Conservation (phyloP, 2,888 invertebrate species). For the Muscina levida region DNA sequence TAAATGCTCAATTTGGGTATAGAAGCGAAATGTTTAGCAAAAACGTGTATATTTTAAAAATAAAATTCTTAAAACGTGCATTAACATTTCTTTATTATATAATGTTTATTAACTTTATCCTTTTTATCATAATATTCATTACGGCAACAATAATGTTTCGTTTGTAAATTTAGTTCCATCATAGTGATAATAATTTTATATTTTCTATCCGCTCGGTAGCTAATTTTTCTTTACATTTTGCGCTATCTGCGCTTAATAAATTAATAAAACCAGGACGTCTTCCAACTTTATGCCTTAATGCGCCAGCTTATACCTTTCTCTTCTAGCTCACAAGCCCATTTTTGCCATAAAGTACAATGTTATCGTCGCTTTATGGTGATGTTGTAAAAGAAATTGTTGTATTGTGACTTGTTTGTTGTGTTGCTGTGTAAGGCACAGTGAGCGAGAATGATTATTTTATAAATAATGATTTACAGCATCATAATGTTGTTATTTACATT, state of each 20-base stretch:
- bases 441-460: too few relatives aligned
- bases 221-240: not conserved
- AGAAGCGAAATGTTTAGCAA: too few relatives aligned
- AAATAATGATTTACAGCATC: too few relatives aligned
- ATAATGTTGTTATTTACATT: too few relatives aligned
- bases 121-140: constrained; percentile 60
- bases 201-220: not conserved
- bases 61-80: constrained; percentile 62
- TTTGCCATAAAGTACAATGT: constrained; percentile 54
- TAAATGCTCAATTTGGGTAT: too few relatives aligned
- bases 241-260: constrained; percentile 52
- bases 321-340: not conserved
- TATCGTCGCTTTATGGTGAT: constrained; percentile 50
- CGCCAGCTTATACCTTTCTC: constrained; percentile 16
- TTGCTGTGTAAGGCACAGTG: too few relatives aligned
- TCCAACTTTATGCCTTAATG: constrained; percentile 17
- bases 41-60: too few relatives aligned
- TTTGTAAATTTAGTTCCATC: constrained; percentile 37
- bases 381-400: constrained; percentile 22
- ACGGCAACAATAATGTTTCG: constrained; percentile 4
- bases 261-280: constrained; percentile 34
- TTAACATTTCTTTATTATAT: constrained; percentile 73
- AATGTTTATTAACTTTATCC: constrained; percentile 73
- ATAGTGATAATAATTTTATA: constrained; percentile 42
- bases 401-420: too few relatives aligned